Evolutionary conservation across 1,140 invertebrate genomes (phyloP).

Genomic region (Bombus haemorrhoidalis): DNA sequence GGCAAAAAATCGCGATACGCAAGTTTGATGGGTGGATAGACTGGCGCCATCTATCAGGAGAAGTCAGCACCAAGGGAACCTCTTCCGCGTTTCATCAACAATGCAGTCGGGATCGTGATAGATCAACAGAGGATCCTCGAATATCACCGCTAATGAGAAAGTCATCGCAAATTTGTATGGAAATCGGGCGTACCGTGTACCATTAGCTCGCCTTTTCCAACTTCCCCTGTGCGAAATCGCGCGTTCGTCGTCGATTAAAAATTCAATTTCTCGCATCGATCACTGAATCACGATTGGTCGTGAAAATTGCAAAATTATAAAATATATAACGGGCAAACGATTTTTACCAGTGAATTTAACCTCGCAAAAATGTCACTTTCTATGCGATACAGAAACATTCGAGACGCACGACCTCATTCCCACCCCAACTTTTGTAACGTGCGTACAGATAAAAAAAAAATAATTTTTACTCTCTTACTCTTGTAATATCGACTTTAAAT

Average conservation of each 20-base stretch:
- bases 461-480: no score
- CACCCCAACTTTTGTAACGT: no score
- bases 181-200: background rate
- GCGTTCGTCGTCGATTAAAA: background rate
- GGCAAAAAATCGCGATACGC: background rate
- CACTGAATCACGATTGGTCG: background rate
- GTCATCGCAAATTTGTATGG: constrained; percentile 36
- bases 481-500: no score
- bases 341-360: no score
- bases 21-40: background rate
- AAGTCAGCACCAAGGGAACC: constrained; percentile 15
- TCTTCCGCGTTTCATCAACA: constrained; percentile 62
- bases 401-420: no score
- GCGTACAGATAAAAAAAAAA: background rate
- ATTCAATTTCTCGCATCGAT: background rate
- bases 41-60: constrained; percentile 55
- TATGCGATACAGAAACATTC: no score
- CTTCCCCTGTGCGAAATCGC: background rate
- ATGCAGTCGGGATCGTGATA: constrained; percentile 50
- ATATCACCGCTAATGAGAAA: constrained; percentile 34
- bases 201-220: no score
- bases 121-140: background rate
- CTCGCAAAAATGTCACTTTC: no score
- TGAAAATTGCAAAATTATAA: no score
- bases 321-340: no score